Evolutionary conservation across 2,113 vertebrate genomes (phyloP).

Genomic region (Pavo muticus): DNA sequence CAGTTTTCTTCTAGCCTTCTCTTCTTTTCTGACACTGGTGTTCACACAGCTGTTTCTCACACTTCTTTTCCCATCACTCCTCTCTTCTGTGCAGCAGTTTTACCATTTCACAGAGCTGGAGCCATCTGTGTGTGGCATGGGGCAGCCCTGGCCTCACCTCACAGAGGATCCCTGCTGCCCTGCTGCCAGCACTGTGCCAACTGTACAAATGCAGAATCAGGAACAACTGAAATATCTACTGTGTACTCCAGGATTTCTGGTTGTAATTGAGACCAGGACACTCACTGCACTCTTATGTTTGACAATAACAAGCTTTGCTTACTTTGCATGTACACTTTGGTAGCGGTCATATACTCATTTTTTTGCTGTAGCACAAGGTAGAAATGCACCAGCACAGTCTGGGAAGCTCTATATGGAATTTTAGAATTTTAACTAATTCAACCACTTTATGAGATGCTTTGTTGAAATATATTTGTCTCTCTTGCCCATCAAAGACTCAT

Average conservation of each 20-base stretch:
- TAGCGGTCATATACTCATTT: not conserved
- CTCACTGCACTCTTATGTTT: not conserved
- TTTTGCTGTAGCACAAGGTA: not conserved
- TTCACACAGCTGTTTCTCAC: not conserved
- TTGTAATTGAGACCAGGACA: not conserved
- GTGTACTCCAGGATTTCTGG: not conserved
- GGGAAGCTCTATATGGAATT: not conserved
- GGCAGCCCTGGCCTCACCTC: not conserved
- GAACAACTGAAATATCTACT: not conserved
- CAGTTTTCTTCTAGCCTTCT: rapidly evolving
- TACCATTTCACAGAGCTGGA: not conserved
- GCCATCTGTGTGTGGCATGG: rapidly evolving
- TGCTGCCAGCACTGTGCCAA: rapidly evolving
- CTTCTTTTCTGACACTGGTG: not conserved
- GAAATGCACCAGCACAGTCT: not conserved
- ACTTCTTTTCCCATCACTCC: not conserved
- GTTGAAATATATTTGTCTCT: not conserved
- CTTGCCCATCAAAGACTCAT: not conserved
- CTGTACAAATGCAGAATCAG: not conserved
- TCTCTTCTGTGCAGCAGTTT: not conserved
- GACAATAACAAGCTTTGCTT: not conserved
- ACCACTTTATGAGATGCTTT: not conserved
- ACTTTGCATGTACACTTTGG: not conserved
- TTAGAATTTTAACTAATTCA: not conserved
- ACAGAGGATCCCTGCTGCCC: not conserved